These are phyloP conservation scores for Pachyramphus minor DNA, from an alignment of 2,113 vertebrate species.

Conservation along the genomic window DNA sequence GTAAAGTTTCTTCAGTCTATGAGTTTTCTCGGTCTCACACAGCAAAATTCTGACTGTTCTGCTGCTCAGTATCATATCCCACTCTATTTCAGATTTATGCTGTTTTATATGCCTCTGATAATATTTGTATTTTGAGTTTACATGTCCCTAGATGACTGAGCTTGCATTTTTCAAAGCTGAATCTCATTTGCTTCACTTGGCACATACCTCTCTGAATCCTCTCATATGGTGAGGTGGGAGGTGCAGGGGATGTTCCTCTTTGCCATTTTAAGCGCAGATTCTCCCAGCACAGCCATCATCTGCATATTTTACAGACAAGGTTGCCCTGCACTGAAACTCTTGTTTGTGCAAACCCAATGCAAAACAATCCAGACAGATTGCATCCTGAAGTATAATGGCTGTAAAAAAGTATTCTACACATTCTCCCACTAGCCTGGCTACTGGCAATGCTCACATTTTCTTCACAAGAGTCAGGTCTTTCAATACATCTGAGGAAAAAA, in stretches of 20 bases:
- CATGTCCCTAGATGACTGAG: slow-evolving; percentile 15
- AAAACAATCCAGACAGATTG: background rate
- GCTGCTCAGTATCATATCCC: background rate
- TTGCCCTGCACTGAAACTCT: background rate
- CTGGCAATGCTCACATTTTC: background rate
- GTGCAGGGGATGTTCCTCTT: background rate
- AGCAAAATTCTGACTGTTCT: background rate
- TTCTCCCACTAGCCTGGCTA: background rate
- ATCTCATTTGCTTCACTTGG: slow-evolving; percentile 8
- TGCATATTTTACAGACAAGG: slow-evolving; percentile 8
- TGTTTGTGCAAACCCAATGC: background rate
- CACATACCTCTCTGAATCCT: background rate
- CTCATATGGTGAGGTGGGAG: background rate
- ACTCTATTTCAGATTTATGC: slow-evolving; percentile 13
- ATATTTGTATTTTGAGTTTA: slow-evolving; percentile 18
- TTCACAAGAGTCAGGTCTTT: background rate
- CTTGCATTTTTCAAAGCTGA: slow-evolving; percentile 6
- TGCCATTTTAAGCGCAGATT: background rate
- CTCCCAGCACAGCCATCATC: background rate
- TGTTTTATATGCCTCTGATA: background rate
- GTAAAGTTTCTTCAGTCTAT: background rate
- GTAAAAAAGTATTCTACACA: background rate
- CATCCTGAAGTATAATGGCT: background rate
- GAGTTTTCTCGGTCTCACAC: background rate
- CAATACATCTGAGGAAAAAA: background rate